phyloP scores from a whole-genome alignment of 2,797 vertebrate species.

The Lithobates pipiens region DNA sequence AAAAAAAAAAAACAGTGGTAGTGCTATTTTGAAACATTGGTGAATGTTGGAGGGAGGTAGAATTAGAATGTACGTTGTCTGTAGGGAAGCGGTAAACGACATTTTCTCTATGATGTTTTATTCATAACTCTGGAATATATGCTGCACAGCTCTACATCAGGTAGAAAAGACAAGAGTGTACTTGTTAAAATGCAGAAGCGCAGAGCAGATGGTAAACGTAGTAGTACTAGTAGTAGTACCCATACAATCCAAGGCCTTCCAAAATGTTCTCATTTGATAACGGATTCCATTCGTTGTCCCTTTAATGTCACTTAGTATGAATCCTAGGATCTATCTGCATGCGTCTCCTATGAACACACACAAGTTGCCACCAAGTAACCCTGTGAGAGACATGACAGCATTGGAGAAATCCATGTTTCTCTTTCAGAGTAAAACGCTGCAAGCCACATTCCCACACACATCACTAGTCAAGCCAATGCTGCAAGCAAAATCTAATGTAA shows the following conservation, averaged over 20 bases:
- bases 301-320: too few species aligned
- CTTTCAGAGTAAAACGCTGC: slow-evolving; percentile 63
- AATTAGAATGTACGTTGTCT: too few species aligned
- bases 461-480: slow-evolving; percentile 62
- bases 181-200: too few species aligned
- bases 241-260: background rate
- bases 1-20: too few species aligned
- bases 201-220: too few species aligned
- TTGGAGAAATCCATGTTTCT: slow-evolving; percentile 64
- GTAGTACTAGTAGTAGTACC: background rate
- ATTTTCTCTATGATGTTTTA: background rate
- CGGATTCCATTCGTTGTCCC: too few species aligned
- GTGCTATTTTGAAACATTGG: too few species aligned
- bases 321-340: background rate
- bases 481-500: slow-evolving; percentile 45
- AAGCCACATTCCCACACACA: slow-evolving; percentile 70
- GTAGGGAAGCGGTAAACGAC: background rate
- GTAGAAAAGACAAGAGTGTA: background rate
- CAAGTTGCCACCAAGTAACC: slow-evolving; percentile 54
- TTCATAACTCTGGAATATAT: background rate
- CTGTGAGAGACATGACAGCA: slow-evolving; percentile 66
- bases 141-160: background rate
- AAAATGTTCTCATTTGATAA: too few species aligned
- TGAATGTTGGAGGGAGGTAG: too few species aligned
- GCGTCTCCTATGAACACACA: background rate